These are phyloP conservation scores for Dendroctonus ponderosae DNA, from an alignment of 1,140 invertebrate genomes.

Conservation along the genomic window DNA sequence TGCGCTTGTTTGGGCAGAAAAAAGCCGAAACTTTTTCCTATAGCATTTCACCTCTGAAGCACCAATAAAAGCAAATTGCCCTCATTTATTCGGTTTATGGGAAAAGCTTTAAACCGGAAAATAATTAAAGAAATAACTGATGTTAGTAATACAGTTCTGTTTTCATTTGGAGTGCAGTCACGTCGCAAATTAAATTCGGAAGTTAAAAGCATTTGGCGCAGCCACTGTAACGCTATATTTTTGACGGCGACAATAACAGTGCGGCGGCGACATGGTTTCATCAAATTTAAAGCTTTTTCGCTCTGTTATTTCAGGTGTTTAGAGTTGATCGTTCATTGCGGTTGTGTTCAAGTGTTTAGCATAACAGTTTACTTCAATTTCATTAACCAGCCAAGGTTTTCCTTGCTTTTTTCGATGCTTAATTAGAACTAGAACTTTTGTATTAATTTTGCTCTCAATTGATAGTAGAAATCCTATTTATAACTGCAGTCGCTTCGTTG, in stretches of 20 bases:
- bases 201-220: conserved; percentile 29
- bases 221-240: conserved; percentile 26
- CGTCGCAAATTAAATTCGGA: conserved; percentile 30
- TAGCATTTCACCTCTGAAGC: conserved; percentile 7
- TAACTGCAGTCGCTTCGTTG: too few relatives aligned
- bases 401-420: too few relatives aligned
- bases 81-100: conserved; percentile 11
- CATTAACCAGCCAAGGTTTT: too few relatives aligned
- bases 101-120: conserved; percentile 11
- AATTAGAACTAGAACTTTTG: too few relatives aligned
- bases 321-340: not conserved
- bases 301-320: conserved; percentile 12
- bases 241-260: conserved; percentile 26
- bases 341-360: not conserved
- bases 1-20: too few relatives aligned
- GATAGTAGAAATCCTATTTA: too few relatives aligned
- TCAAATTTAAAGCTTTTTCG: conserved; percentile 18
- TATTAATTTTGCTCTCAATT: too few relatives aligned
- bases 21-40: not conserved
- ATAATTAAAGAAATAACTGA: conserved; percentile 29
- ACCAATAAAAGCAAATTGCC: conserved; percentile 17
- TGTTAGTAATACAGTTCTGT: conserved; percentile 28
- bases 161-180: conserved; percentile 28
- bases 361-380: too few relatives aligned
- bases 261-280: conserved; percentile 23